phyloP scores from a whole-genome alignment of 1,140 invertebrate species.

The Cataglyphis hispanica region DNA sequence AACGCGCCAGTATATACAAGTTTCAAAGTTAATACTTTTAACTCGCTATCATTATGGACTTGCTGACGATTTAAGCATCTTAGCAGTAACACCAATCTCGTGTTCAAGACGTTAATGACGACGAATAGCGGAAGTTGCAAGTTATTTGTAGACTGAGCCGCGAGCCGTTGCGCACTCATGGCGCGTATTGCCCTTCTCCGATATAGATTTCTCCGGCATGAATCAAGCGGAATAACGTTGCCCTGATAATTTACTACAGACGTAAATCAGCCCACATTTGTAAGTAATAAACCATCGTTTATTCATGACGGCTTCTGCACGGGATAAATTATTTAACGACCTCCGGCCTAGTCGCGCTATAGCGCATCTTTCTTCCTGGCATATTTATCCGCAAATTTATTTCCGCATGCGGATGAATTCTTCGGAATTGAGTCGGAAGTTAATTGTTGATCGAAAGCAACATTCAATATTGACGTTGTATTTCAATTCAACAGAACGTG shows the following conservation, averaged over 20 bases:
- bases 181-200: constrained; percentile 31
- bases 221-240: constrained; percentile 55
- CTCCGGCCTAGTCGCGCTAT: constrained; percentile 13
- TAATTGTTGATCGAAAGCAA: constrained; percentile 12
- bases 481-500: background rate
- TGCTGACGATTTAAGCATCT: background rate
- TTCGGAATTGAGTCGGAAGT: constrained; percentile 8
- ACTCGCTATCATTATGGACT: constrained; percentile 11
- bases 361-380: constrained; percentile 44
- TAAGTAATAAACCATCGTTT: constrained; percentile 60
- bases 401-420: background rate
- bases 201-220: constrained; percentile 58
- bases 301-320: constrained; percentile 46
- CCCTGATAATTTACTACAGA: constrained; percentile 47
- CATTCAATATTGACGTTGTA: background rate
- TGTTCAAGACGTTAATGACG: constrained; percentile 45
- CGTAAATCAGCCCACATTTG: constrained; percentile 61
- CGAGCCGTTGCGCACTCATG: constrained; percentile 29
- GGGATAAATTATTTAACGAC: constrained; percentile 62
- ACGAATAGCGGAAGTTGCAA: constrained; percentile 39
- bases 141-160: constrained; percentile 34
- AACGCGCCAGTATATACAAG: too few species aligned
- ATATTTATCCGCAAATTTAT: constrained; percentile 60
- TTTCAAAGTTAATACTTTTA: background rate
- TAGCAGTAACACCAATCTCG: constrained; percentile 4